Base-by-base conservation (phyloP, 2,797 vertebrate species). In the Balearica regulorum region DNA sequence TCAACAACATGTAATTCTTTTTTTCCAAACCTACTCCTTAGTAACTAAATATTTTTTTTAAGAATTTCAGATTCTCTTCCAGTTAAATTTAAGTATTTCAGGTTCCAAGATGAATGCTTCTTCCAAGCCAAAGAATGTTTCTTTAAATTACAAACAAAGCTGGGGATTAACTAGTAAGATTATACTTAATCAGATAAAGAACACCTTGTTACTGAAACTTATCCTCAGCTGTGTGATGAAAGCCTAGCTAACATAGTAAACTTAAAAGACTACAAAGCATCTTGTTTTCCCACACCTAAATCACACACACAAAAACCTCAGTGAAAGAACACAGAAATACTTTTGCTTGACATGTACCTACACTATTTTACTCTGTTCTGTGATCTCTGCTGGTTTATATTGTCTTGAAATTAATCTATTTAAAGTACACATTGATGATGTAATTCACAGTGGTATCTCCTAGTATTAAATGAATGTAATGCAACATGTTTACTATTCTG, bases 351-450 rank as follows among this genome's bases (percentile, higher is more conserved):
- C 10, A 16, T 1, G 11, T 49, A 66, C 10, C 29, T 71, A 64
- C 16, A 26, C 31, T 83, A 49, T 53, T 84, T 79, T 70, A 13
- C 6, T 83, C 54, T 37, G 8, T 11, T 51, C 31, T 64, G 66
- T 79, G 31, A 62, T 53, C 25, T n/a, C 46, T 65, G 28, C 3
- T 51, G 13, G 5, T 69, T 76, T 51, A 73, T 15, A 70, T 6
- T 17, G 18, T 33, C 29, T 70, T 70, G 44, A 90, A 83, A 83
- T 86, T 22, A 55, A 68, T 13, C 48, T 68, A 49, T 24, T 82
- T 80, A 41, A 80, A 9, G 16, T 43, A 78, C 1, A 4, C 25
- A 39, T 0, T 31, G 41, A 46, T n/a, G n/a, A 68, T 0, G 0
- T 22, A 58, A 76, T n/a, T 79, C 66, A 82, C 17, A 66, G 9